These are phyloP conservation scores for Nesospiza acunhae DNA, from an alignment of 2,113 vertebrate species.

Conservation along the genomic window DNA sequence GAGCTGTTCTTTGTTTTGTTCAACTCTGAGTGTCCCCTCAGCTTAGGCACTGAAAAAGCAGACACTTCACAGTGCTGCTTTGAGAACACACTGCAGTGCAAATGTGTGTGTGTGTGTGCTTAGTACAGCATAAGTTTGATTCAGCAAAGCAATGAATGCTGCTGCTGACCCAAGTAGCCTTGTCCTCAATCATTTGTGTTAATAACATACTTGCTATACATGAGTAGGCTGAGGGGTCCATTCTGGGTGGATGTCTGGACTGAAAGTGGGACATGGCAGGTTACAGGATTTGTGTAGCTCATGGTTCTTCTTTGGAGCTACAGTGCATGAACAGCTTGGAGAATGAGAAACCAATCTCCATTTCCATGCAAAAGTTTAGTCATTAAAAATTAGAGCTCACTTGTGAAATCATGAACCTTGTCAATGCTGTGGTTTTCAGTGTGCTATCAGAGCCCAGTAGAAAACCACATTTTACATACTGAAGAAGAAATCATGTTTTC, in stretches of 20 bases:
- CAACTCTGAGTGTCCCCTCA: not conserved
- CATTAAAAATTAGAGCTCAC: not conserved
- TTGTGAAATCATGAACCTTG: not conserved
- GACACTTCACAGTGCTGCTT: not conserved
- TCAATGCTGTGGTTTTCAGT: not conserved
- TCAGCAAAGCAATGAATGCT: not conserved
- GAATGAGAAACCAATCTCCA: not conserved
- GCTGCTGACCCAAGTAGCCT: not conserved
- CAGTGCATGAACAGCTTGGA: not conserved
- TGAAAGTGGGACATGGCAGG: not conserved
- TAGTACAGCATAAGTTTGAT: rapidly evolving
- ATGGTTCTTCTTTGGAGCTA: not conserved
- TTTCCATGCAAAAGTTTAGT: not conserved
- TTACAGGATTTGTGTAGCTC: not conserved
- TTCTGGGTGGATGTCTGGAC: not conserved
- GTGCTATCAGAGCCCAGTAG: not conserved
- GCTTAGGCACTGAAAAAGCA: not conserved
- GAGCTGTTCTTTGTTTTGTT: not conserved
- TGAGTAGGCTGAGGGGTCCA: not conserved
- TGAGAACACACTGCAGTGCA: not conserved
- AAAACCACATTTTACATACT: not conserved
- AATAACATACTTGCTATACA: not conserved
- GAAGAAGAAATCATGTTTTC: not conserved
- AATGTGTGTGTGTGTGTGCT: not conserved
- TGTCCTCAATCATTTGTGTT: not conserved